Base-by-base conservation (phyloP, 1,140 invertebrate species). In the Eupristina koningsbergeri region DNA sequence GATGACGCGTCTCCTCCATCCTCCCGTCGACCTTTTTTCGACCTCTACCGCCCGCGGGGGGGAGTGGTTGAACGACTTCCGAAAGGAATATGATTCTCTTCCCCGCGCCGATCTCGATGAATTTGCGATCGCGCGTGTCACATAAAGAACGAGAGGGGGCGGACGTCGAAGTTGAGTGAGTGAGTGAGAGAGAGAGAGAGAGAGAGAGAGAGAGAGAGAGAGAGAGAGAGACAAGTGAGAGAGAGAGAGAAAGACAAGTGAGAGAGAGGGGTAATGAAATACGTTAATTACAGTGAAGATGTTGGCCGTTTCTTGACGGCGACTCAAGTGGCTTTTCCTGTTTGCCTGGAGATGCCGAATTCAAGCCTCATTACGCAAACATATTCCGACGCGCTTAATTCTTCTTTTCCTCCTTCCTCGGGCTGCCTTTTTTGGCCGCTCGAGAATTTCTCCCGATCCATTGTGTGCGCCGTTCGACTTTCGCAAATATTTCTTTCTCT, bases 291-390 rank as follows among this genome's bases (percentile, higher is more conserved):
- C 45, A 69, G 13, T 29, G 41, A 50, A 79, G 76, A 83, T 74
- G n/a, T n/a, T n/a, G 67, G 82, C 79, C 74, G 73, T 17, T 31
- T 36, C 73, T 63, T 41, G 81, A 61, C 81, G 63, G 64, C 75
- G 75, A 78, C 31, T 67, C 81, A 79, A 84, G 76, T 80, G 76
- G 77, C 76, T 84, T 84, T 84, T 84, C 82, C 82, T 84, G 82
- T 81, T 84, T 81, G 58, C 19, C 45, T 69, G 61, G 41, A 19
- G 71, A 80, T 78, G 31, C 77, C 67, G n/a, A 84, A 84, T 84
- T 84, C 73, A 50, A 74, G 76, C 82, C 79, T 84, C 82, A 80
- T 84, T 84, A 84, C 82, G 76, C 67, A 84, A 84, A 84, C 76
- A 74, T 73, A 84, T 84, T 84, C 75, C 76, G 29, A 63, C 64